Percentiles rank a stretch among this genome's conserved stretches.
phyloP scores from a whole-genome alignment of 2,113 vertebrate species.

The Chlamydotis undulata region DNA sequence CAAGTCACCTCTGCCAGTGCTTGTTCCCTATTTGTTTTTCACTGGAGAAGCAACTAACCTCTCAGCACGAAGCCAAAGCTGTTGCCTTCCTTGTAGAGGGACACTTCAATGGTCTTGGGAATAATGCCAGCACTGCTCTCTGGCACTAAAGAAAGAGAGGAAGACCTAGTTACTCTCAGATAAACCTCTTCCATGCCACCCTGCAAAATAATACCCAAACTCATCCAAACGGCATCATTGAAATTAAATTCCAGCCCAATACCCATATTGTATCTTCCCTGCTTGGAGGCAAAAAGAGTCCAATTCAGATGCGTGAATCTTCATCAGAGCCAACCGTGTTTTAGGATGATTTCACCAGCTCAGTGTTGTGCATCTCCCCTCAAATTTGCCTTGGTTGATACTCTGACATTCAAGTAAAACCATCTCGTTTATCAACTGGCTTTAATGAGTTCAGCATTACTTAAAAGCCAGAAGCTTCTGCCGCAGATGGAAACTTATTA shows the following conservation, averaged over 20 bases:
- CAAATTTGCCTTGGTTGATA: constrained; percentile 33
- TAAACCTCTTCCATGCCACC: neutral
- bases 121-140: constrained; percentile 85
- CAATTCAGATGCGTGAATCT: rapidly evolving
- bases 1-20: neutral
- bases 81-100: constrained; percentile 93
- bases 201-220: neutral
- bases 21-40: neutral
- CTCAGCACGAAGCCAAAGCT: constrained; percentile 97
- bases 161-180: neutral
- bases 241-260: neutral
- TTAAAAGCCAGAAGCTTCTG: constrained; percentile 36
- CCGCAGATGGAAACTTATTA: constrained; percentile 28
- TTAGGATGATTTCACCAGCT: neutral
- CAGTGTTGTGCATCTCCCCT: neutral
- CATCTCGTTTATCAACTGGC: constrained; percentile 11
- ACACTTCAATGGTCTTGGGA: constrained; percentile 92
- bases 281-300: neutral
- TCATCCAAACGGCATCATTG: neutral
- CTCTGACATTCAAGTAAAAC: constrained; percentile 49
- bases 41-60: constrained; percentile 78
- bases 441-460: constrained; percentile 29
- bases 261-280: neutral
- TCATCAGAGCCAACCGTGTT: neutral
- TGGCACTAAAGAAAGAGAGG: constrained; percentile 76